Percentiles rank a stretch among this genome's conserved stretches.
These are phyloP conservation scores for Peromyscus attwateri DNA, from an alignment of 2,797 vertebrate species.

Conservation along the genomic window DNA sequence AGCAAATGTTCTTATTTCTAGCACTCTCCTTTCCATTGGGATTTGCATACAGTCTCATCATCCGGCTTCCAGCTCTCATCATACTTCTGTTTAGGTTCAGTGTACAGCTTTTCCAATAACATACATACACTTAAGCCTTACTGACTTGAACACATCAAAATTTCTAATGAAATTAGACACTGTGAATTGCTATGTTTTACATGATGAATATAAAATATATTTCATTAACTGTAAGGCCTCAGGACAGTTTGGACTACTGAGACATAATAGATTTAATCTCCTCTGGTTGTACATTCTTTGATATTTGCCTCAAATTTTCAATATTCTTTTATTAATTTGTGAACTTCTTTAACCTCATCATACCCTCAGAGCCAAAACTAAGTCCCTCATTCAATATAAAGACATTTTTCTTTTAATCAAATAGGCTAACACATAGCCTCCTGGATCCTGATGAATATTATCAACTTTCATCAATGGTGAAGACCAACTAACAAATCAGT, in stretches of 20 bases:
- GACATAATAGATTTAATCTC: constrained; percentile 26
- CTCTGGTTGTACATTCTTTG: neutral
- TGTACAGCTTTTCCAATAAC: constrained; percentile 1
- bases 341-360: constrained; percentile 34
- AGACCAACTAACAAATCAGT: neutral
- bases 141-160: constrained; percentile 28
- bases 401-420: constrained; percentile 33
- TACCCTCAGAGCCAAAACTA: neutral
- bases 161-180: constrained; percentile 55
- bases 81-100: neutral
- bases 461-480: neutral
- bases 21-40: neutral
- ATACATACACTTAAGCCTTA: neutral
- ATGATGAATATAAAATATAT: neutral
- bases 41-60: neutral
- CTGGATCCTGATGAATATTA: neutral
- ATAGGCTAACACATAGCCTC: neutral
- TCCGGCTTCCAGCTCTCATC: neutral
- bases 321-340: constrained; percentile 55
- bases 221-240: constrained; percentile 40
- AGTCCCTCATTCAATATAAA: neutral
- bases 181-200: constrained; percentile 9
- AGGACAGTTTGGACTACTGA: neutral
- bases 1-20: neutral
- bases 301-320: constrained; percentile 47